Base-by-base conservation (phyloP, 2,888 invertebrate species). In the Drepanosiphum platanoidis region DNA sequence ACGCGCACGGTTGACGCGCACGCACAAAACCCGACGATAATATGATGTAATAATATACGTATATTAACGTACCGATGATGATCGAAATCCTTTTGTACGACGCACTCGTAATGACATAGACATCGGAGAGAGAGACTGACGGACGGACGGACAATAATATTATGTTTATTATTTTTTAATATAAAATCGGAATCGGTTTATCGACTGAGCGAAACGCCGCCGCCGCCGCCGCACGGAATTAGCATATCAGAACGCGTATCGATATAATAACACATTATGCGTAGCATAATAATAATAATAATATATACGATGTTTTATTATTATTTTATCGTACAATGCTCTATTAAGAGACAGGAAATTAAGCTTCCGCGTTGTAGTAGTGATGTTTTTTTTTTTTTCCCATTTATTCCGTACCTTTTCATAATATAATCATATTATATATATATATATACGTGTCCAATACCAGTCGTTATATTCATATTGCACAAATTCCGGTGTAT, bases 311-410 rank as follows among this genome's bases (percentile, higher is more conserved):
- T 13, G 27, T 32, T 13, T 4, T 1, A 4, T 22, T 81, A 81
- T 18, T 36, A 82, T 52, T 68, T 68, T 34, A 42, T 52, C 1
- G 18, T n/a, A 84, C 84, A 84, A 84, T 84, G 84, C 75, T 66
- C 75, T 64, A 84, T 84, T 84, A 84, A 75, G 34, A 58, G 36
- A 84, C 84, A 84, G 84, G 84, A 84, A 84, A 84, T 84, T 77
- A 77, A 84, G 84, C 77, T 84, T 84, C 84, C 84, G 84, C 58
- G 77, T 77, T 74, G n/a, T n/a, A n/a, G n/a, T n/a, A n/a, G n/a
- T n/a, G n/a, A n/a, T 77, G 46, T 80, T 27, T 52, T 36, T 52
- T 42, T 77, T 46, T 32, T 7, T n/a, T 22, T 7, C 27, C 27
- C 34, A 61, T 79, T 46, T 68, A 46, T 46, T 42, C 61, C 77